phyloP scores from a whole-genome alignment of 1,140 invertebrate genomes.

The Sycophaga agraensis region DNA sequence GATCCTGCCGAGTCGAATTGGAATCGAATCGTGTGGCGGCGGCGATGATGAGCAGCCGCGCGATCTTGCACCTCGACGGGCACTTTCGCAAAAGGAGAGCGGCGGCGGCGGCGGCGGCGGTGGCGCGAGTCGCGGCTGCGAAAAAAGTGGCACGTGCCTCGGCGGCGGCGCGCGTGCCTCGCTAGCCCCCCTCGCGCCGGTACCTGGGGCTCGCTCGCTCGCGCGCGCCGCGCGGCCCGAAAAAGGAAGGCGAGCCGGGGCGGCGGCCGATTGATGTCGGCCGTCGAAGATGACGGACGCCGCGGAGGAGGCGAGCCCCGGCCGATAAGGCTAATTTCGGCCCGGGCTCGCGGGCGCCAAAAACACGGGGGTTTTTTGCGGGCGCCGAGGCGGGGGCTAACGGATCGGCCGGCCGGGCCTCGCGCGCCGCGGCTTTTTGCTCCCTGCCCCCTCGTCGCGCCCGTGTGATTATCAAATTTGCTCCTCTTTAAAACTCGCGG shows the following conservation, averaged over 20 bases:
- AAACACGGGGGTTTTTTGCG: constrained; percentile 4
- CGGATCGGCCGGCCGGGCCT: too few species aligned
- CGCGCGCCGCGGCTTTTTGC: too few species aligned
- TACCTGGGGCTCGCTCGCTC: not conserved
- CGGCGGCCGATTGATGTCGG: constrained; percentile 13
- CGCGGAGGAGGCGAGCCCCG: constrained; percentile 4
- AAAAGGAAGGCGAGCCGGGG: not conserved
- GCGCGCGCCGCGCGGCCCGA: too few species aligned
- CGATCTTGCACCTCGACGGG: not conserved
- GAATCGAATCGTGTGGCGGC: not conserved
- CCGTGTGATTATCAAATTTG: constrained; percentile 16
- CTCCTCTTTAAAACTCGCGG: constrained; percentile 2
- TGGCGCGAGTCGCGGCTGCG: not conserved
- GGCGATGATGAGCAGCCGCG: not conserved
- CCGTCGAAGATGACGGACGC: not conserved
- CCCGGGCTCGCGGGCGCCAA: not conserved
- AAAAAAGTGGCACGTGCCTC: constrained; percentile 23
- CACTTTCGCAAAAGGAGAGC: constrained; percentile 16
- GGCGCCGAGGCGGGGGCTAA: not conserved
- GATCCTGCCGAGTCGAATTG: not conserved
- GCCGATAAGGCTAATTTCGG: constrained; percentile 22
- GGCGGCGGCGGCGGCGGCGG: not conserved
- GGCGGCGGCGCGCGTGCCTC: not conserved
- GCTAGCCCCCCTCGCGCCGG: not conserved
- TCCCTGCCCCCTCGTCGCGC: not conserved